phyloP scores from a whole-genome alignment of 2,113 vertebrate genomes.

The Steatornis caripensis region DNA sequence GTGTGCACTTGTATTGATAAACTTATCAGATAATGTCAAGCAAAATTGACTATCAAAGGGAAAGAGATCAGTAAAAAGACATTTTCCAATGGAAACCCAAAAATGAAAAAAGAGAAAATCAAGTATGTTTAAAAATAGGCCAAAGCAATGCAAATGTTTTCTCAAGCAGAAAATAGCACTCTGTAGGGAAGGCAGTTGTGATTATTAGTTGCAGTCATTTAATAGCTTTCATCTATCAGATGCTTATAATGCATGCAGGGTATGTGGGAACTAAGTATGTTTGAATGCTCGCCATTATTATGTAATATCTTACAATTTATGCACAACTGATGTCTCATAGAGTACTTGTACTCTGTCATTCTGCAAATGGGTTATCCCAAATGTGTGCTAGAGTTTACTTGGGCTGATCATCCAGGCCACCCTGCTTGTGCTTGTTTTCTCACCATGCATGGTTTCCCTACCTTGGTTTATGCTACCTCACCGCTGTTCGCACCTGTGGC shows the following conservation, averaged over 20 bases:
- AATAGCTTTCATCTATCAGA: background rate
- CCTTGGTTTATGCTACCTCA: background rate
- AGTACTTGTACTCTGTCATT: background rate
- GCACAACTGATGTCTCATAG: background rate
- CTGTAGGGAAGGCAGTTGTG: background rate
- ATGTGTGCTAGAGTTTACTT: background rate
- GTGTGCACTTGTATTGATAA: background rate
- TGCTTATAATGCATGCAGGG: background rate
- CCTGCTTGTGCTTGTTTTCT: background rate
- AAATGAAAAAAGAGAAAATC: background rate
- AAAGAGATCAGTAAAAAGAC: background rate
- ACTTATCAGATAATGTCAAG: background rate
- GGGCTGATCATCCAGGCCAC: background rate
- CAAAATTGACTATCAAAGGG: background rate
- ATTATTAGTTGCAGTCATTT: background rate
- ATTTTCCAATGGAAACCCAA: background rate
- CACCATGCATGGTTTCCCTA: fast-evolving
- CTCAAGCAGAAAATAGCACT: background rate
- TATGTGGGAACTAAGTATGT: background rate
- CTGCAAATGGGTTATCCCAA: background rate
- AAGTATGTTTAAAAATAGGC: background rate
- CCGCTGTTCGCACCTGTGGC: background rate
- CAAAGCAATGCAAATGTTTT: background rate
- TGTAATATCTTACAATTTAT: background rate
- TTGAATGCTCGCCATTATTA: background rate